Evolutionary conservation across 2,888 invertebrate species (phyloP), one percentile per base, ranked within the genome.

Genomic region (Oxyscelio sp.): DNA sequence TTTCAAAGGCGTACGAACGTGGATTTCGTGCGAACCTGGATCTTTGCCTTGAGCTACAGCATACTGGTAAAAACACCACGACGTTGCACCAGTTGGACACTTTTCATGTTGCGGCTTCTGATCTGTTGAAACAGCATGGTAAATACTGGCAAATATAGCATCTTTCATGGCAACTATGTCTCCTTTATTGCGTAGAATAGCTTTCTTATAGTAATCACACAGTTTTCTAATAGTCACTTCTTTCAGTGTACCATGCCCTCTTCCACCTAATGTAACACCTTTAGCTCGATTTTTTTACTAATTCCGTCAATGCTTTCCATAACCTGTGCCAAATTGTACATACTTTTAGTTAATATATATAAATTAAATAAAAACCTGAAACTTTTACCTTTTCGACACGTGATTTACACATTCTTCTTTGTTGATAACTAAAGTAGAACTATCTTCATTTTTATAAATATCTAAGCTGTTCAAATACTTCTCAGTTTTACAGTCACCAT

Each of bases 41-140:
- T 31, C 17, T 80, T 73, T 73, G 4, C 31, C 56, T 34, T 50
- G 27, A 11, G 83, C 75, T 17, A 66, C 17, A 21, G 83, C 66
- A 27, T 63, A 40, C 21, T 84, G 63, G 43, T 84, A 85, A 48
- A 87, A 87, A 48, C 85, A 86, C 78, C 74, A 87, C n/a, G 74
- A 68, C 13, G 43, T 24, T 6, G 48, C 50, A 48, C 77, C 74
- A 38, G 66, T 15, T 22, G 83, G 68, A 61, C 83, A 79, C 34
- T 40, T 48, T 24, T 40, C 38, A 52, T 79, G 74, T 34, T 79
- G 65, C 31, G 77, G 83, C 9, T 66, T 70, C 13, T 68, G 52
- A 40, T 85, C 75, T 9, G 81, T 85, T 4, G 85, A 83, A 34
- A 66, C 34, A 15, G 74, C 61, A 50, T 87, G 83, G 38, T 79